A percentile compares a stretch with the other conserved stretches of the same genome.
These are phyloP conservation scores for Sminthopsis crassicaudata DNA, from an alignment of 2,113 vertebrate species.

Conservation along the genomic window DNA sequence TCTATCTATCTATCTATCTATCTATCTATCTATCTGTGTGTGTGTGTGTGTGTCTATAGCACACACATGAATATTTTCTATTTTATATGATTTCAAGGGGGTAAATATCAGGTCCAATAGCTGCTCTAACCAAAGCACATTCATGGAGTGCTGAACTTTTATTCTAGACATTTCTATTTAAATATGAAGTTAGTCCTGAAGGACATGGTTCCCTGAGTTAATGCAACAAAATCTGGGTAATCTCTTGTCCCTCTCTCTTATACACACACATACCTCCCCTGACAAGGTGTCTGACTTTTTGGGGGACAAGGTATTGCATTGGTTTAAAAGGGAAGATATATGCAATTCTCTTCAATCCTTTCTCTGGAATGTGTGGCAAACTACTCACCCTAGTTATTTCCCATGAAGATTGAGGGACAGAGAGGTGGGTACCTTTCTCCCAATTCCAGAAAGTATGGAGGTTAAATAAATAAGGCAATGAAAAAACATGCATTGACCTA, in stretches of 20 bases:
- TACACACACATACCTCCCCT: neutral
- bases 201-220: neutral
- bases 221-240: neutral
- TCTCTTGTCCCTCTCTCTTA: neutral
- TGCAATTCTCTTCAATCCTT: slow-evolving; percentile 35
- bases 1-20: too few relatives aligned
- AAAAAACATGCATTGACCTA: neutral
- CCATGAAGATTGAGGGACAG: slow-evolving; percentile 52
- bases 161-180: neutral
- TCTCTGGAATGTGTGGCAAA: neutral
- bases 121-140: neutral
- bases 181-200: neutral
- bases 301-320: neutral
- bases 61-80: neutral
- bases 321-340: slow-evolving; percentile 13
- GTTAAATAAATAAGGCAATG: neutral
- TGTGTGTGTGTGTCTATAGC: too few relatives aligned
- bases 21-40: too few relatives aligned
- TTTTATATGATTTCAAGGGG: neutral
- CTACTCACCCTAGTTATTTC: neutral
- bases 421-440: neutral
- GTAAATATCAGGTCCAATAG: neutral
- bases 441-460: neutral
- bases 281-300: neutral
- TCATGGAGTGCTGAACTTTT: neutral